Conservation (phyloP, 2,797 vertebrate genomes). For the Pseudocheirus occidentalis region DNA sequence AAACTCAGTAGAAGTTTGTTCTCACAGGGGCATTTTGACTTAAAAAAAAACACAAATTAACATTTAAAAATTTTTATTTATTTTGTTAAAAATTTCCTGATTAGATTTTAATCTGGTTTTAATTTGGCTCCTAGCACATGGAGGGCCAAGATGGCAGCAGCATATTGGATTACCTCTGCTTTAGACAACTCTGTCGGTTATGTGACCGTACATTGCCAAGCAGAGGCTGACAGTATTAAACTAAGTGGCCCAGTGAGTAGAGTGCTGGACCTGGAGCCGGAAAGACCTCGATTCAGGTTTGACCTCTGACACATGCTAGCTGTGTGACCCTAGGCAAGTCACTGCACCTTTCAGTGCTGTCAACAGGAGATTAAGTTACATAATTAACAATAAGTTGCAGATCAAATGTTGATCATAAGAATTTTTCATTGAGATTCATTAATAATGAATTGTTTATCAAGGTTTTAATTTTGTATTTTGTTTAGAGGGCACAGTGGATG, state of each 20-base stretch:
- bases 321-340: background rate
- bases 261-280: background rate
- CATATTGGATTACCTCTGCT: background rate
- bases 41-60: background rate
- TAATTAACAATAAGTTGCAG: background rate
- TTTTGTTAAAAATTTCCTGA: background rate
- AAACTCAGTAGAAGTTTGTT: background rate
- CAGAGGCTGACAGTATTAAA: background rate
- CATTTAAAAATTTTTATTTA: background rate
- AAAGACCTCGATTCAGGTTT: background rate
- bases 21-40: background rate
- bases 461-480: background rate
- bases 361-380: background rate
- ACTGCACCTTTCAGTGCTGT: background rate
- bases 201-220: background rate
- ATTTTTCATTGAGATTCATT: background rate
- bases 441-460: background rate
- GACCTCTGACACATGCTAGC: background rate
- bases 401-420: background rate
- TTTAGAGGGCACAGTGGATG: background rate
- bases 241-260: background rate
- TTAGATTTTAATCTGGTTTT: conserved; percentile 7
- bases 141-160: background rate
- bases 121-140: background rate
- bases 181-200: background rate